phyloP scores from a whole-genome alignment of 2,888 invertebrate genomes.

The Acanthosepion lycidas region DNA sequence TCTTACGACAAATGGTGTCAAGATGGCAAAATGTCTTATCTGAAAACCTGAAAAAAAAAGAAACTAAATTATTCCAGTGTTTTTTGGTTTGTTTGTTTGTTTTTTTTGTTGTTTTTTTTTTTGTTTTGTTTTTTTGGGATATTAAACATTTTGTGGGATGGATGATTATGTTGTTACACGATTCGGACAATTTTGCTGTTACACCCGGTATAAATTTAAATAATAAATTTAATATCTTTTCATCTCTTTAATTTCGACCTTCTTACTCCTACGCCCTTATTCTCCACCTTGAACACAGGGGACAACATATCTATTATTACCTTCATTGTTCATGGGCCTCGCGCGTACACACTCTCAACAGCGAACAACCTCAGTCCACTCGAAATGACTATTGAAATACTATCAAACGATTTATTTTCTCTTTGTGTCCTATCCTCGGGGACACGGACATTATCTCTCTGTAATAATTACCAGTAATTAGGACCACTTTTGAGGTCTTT shows the following conservation, averaged over 20 bases:
- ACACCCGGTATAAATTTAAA: background rate
- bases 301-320: background rate
- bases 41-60: no score
- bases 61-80: no score
- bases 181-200: no score
- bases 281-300: background rate
- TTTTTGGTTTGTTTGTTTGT: no score
- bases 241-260: background rate
- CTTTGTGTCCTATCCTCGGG: background rate
- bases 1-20: no score
- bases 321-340: background rate
- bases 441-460: background rate
- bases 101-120: no score
- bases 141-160: no score
- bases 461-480: background rate
- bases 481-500: background rate
- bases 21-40: no score
- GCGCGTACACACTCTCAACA: background rate
- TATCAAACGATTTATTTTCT: slow-evolving; percentile 2
- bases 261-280: background rate
- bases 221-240: background rate
- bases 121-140: no score
- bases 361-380: background rate
- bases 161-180: no score
- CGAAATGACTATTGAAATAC: background rate